A percentile compares a stretch with the other conserved stretches of the same genome.
Conservation (phyloP, 2,113 vertebrate genomes). For the Astur gentilis region DNA sequence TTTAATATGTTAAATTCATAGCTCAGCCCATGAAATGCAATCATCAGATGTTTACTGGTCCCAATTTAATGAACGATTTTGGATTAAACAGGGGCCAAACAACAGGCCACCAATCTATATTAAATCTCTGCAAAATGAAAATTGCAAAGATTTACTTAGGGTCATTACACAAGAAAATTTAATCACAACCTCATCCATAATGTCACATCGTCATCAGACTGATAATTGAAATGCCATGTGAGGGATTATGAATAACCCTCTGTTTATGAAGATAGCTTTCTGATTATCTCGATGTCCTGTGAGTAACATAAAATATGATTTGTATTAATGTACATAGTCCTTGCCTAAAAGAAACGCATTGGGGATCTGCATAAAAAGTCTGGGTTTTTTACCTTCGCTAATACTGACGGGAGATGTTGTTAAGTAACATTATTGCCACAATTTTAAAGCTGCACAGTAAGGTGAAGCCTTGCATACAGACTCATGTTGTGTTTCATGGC, state of each 20-base stretch:
- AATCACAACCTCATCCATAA: slow-evolving; percentile 82
- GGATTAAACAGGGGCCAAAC: slow-evolving; percentile 87
- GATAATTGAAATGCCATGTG: slow-evolving; percentile 74
- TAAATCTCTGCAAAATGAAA: slow-evolving; percentile 97
- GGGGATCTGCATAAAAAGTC: background rate
- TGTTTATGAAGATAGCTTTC: slow-evolving; percentile 80
- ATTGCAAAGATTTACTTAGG: slow-evolving; percentile 92
- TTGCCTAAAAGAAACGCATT: slow-evolving; percentile 20
- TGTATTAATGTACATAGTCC: slow-evolving; percentile 52
- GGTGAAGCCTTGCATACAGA: background rate
- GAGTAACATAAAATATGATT: slow-evolving; percentile 70
- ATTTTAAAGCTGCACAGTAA: background rate
- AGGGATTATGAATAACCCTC: slow-evolving; percentile 82
- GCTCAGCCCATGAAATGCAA: slow-evolving; percentile 76
- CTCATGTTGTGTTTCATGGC: background rate
- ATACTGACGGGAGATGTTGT: background rate
- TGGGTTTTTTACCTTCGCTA: background rate
- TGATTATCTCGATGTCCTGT: slow-evolving; percentile 73
- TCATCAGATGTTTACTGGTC: slow-evolving; percentile 80
- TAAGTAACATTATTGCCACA: background rate
- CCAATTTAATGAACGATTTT: slow-evolving; percentile 84
- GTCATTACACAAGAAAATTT: slow-evolving; percentile 86
- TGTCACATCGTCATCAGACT: slow-evolving; percentile 58
- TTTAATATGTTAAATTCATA: slow-evolving; percentile 70
- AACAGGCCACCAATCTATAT: slow-evolving; percentile 88